phyloP scores from a whole-genome alignment of 2,797 vertebrate genomes.

The Myripristis jacobus region DNA sequence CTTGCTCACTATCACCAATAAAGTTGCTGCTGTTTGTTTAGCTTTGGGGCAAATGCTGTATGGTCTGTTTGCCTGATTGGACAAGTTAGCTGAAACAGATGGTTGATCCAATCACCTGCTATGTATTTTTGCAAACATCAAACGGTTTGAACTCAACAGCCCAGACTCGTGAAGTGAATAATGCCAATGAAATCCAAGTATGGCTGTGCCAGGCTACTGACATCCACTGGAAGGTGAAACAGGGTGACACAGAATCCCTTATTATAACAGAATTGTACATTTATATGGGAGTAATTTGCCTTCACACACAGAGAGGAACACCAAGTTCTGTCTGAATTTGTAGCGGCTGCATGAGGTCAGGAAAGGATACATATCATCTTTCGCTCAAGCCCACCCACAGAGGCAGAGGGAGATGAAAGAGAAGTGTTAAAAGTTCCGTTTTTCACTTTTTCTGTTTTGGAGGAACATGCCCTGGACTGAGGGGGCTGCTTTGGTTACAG shows the following conservation, averaged over 20 bases:
- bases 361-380: constrained; percentile 29
- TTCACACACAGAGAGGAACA: background rate
- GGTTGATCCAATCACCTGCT: no score
- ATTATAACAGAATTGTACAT: constrained; percentile 3
- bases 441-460: constrained; percentile 23
- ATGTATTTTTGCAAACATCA: no score
- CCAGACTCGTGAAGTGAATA: no score
- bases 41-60: no score
- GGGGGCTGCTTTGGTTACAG: constrained; percentile 20
- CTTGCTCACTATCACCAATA: no score
- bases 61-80: no score
- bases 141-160: no score
- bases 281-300: background rate
- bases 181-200: no score
- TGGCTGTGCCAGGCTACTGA: no score
- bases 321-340: background rate
- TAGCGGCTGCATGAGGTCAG: background rate
- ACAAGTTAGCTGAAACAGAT: no score
- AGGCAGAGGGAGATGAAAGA: constrained; percentile 51
- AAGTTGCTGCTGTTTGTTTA: no score
- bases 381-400: constrained; percentile 34
- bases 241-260: background rate
- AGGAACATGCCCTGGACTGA: constrained; percentile 30
- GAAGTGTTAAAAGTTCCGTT: constrained; percentile 10
- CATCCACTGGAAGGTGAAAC: constrained; percentile 31